Base-by-base conservation (phyloP, 2,113 vertebrate genomes). In the Salvator merianae region DNA sequence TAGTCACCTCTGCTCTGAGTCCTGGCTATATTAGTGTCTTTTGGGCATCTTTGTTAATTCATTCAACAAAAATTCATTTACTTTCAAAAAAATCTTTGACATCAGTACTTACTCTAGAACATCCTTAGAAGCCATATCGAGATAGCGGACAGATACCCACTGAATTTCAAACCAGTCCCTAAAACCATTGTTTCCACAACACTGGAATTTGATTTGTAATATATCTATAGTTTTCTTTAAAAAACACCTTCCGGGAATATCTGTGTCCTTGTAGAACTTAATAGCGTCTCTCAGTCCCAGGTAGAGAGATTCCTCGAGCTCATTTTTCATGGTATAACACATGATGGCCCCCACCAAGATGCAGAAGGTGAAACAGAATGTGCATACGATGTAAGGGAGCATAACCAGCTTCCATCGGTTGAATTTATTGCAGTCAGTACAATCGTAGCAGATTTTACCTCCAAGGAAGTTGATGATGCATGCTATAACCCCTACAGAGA, bases 161-260 rank as follows among this genome's bases (percentile, higher is more conserved):
- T 98, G 97, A 88, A 98, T 95, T 89, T 97, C 96, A 94, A 98
- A 98, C 97, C 97, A 98, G 93, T 98, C 97, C 82, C 94, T 96
- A 81, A 96, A 97, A 74, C 96, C 97, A 12, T 93, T 96, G 93
- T 97, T 98, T 78, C 97, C 97, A 81, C 97, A 98, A 93, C 97
- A 98, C 0, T 90, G 96, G 90, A 98, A 98, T 89, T 95, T 91
- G 16, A 98, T 97, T 94, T 98, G 97, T 90, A 98, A 93, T 87
- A 96, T 80, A 90, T 98, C 97, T 92, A 98, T 93, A 0, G 95
- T 97, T 85, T 92, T 95, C 94, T 98, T 98, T 87, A 98, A 93
- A 91, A 97, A 98, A 79, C 97, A 98, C n/a, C 97, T 88, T 69
- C 97, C 97, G 0, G 97, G 97, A 63, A 95, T 97, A 92, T 98